Evolutionary conservation across 1,140 invertebrate genomes (phyloP).

Genomic region (Drosophila varians): DNA sequence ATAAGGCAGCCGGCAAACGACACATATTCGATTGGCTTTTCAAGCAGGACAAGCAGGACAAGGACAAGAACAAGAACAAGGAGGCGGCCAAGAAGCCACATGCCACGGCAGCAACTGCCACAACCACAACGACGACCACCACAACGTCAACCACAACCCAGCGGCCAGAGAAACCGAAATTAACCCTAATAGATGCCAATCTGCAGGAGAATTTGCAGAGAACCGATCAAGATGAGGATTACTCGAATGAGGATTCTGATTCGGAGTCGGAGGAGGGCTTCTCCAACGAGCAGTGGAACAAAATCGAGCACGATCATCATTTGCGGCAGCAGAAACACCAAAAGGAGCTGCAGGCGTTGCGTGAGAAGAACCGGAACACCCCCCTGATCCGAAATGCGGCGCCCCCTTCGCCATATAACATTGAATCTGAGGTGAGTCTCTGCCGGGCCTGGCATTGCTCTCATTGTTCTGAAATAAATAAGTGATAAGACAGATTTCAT

Average conservation of each 20-base stretch:
- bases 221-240: constrained; percentile 5
- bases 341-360: constrained; percentile 52
- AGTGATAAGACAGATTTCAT: constrained; percentile 26
- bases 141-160: neutral
- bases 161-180: constrained; percentile 30
- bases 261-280: constrained; percentile 32
- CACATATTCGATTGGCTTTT: constrained; percentile 65
- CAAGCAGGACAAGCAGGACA: constrained; percentile 49
- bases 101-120: neutral
- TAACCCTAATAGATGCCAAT: constrained; percentile 44
- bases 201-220: constrained; percentile 19
- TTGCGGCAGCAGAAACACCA: constrained; percentile 62
- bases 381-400: constrained; percentile 50
- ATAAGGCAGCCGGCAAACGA: constrained; percentile 52
- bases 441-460: constrained; percentile 51
- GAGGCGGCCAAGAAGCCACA: constrained; percentile 2
- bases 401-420: constrained; percentile 4
- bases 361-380: constrained; percentile 49
- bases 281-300: constrained; percentile 71
- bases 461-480: constrained; percentile 26
- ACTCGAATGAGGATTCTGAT: constrained; percentile 25
- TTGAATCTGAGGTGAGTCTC: constrained; percentile 68
- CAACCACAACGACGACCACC: neutral
- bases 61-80: constrained; percentile 31
- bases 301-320: constrained; percentile 61